A percentile compares a stretch with the other conserved stretches of the same genome.
phyloP scores from a whole-genome alignment of 2,888 invertebrate genomes.

The Podotricha telesiphe region DNA sequence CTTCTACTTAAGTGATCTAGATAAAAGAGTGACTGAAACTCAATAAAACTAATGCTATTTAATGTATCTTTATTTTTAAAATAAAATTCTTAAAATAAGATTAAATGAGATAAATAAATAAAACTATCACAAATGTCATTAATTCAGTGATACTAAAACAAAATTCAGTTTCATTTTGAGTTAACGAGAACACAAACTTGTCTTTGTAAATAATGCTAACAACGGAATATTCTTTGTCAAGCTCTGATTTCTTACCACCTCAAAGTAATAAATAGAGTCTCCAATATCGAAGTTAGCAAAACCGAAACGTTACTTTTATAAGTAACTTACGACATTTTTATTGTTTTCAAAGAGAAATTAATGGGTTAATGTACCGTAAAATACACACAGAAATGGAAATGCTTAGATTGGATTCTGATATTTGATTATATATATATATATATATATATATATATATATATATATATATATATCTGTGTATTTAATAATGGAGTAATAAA shows the following conservation, averaged over 20 bases:
- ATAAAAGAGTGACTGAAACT: background rate
- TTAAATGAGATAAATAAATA: too few species aligned
- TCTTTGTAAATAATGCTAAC: conserved; percentile 11
- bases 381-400: conserved; percentile 12
- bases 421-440: conserved; percentile 6
- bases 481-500: too few species aligned
- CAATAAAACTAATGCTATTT: background rate
- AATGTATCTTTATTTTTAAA: too few species aligned
- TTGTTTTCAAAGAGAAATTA: conserved; percentile 28
- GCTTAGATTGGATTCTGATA: background rate
- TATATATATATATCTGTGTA: background rate
- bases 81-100: too few species aligned
- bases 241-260: conserved; percentile 1
- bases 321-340: conserved; percentile 32
- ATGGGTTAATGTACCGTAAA: conserved; percentile 27
- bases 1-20: background rate
- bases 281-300: conserved; percentile 14
- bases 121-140: too few species aligned
- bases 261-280: conserved; percentile 8
- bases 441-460: background rate
- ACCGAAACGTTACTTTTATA: conserved; percentile 17
- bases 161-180: background rate
- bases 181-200: conserved; percentile 3
- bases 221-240: conserved; percentile 5
- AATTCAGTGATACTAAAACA: too few species aligned